These are phyloP conservation scores for Drosophila pseudotakahashii DNA, from an alignment of 2,888 invertebrate species.

Conservation along the genomic window DNA sequence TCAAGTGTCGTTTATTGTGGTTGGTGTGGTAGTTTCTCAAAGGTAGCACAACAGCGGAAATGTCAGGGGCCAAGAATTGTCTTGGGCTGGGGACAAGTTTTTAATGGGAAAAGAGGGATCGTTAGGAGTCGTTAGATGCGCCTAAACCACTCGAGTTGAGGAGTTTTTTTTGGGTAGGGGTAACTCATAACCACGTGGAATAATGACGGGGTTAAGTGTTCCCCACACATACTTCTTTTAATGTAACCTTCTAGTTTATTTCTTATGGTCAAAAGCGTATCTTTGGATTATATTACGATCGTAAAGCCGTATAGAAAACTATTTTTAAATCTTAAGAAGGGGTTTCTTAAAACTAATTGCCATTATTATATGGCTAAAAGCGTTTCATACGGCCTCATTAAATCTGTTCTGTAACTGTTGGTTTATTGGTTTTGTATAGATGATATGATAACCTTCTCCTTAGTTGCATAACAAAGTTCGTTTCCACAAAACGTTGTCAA, in stretches of 20 bases:
- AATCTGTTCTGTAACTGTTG: no score
- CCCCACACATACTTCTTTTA: conserved; percentile 5
- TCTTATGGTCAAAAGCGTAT: background rate
- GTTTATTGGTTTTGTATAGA: no score
- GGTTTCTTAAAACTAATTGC: background rate
- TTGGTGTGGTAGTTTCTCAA: conserved; percentile 20
- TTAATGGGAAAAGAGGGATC: conserved; percentile 38
- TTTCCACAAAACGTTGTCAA: conserved; percentile 25
- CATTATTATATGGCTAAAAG: no score
- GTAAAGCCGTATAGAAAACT: background rate
- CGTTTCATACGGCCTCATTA: no score
- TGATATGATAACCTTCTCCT: background rate
- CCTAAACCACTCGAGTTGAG: conserved; percentile 10
- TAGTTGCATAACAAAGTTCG: conserved; percentile 11
- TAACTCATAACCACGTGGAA: conserved; percentile 8
- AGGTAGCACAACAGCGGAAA: conserved; percentile 42
- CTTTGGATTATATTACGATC: background rate
- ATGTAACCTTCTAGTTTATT: conserved; percentile 7
- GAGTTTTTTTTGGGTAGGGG: conserved; percentile 9
- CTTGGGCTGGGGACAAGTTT: conserved; percentile 42
- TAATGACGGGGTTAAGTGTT: conserved; percentile 16
- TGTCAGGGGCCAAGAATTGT: conserved; percentile 48
- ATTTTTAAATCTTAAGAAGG: background rate
- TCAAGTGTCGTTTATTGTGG: conserved; percentile 56
- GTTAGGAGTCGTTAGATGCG: conserved; percentile 35